Evolutionary conservation across 2,113 vertebrate genomes (phyloP).

Genomic region (Microcebus murinus): DNA sequence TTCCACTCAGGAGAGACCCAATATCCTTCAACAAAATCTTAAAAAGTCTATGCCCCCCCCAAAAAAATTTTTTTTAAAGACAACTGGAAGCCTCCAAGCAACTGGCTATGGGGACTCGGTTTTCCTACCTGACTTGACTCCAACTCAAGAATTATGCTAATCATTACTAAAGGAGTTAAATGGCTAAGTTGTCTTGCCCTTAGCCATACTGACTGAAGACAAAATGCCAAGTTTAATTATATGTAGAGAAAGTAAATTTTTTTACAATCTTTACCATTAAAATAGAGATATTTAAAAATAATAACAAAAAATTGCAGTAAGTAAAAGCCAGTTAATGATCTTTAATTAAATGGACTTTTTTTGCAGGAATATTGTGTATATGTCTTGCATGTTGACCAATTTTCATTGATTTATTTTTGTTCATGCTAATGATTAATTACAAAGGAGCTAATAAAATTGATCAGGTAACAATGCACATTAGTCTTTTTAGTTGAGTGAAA

Average conservation of each 20-base stretch:
- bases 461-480: background rate
- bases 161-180: background rate
- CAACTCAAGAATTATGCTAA: background rate
- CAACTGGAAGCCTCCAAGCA: background rate
- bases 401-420: background rate
- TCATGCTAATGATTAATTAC: constrained; percentile 32
- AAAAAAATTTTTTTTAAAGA: background rate
- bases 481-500: background rate
- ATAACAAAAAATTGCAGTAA: background rate
- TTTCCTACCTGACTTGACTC: background rate
- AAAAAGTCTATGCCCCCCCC: background rate
- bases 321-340: constrained; percentile 3
- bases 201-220: background rate
- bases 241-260: background rate
- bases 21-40: background rate
- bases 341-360: background rate
- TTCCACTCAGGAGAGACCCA: too few species aligned
- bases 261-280: background rate
- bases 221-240: background rate
- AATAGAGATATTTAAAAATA: background rate
- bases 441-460: background rate
- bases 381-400: background rate
- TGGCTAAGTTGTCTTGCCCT: background rate
- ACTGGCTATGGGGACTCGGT: background rate
- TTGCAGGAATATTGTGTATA: background rate